phyloP scores from a whole-genome alignment of 2,797 vertebrate species.

The Sebastiscus albofasciatus region DNA sequence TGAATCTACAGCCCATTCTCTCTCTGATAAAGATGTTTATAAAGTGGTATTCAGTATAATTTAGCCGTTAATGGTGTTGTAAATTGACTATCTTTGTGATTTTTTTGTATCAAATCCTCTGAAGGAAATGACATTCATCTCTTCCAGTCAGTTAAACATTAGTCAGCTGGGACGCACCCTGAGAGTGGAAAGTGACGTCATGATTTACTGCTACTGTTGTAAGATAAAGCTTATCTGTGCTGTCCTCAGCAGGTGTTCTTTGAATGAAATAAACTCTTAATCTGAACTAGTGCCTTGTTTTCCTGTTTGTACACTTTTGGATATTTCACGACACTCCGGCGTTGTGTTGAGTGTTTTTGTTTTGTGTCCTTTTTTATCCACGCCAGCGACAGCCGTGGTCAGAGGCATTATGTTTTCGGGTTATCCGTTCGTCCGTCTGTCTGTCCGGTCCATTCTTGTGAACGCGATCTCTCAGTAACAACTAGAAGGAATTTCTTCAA shows the following conservation, averaged over 20 bases:
- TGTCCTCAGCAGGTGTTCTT: neutral
- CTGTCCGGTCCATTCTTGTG: no score
- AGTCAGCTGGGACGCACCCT: neutral
- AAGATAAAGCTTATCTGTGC: neutral
- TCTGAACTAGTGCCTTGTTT: neutral
- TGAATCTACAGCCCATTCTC: neutral
- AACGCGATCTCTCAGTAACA: no score
- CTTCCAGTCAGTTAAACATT: neutral
- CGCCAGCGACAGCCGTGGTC: fast-evolving
- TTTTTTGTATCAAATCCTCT: neutral
- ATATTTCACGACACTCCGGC: neutral
- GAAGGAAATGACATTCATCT: neutral
- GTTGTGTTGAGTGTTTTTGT: neutral
- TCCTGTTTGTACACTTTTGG: neutral
- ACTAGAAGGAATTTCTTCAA: no score
- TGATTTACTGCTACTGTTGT: neutral
- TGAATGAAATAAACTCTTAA: neutral
- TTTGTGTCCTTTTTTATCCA: no score
- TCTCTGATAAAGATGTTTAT: neutral
- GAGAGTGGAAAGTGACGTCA: neutral
- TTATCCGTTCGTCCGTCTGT: no score
- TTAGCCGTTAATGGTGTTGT: neutral
- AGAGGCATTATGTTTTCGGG: fast-evolving
- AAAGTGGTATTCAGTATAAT: neutral
- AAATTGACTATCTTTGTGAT: neutral